Evolutionary conservation across 2,888 invertebrate genomes (phyloP), one percentile per base, ranked within the genome.

Genomic region (Tetanocera ferruginea): DNA sequence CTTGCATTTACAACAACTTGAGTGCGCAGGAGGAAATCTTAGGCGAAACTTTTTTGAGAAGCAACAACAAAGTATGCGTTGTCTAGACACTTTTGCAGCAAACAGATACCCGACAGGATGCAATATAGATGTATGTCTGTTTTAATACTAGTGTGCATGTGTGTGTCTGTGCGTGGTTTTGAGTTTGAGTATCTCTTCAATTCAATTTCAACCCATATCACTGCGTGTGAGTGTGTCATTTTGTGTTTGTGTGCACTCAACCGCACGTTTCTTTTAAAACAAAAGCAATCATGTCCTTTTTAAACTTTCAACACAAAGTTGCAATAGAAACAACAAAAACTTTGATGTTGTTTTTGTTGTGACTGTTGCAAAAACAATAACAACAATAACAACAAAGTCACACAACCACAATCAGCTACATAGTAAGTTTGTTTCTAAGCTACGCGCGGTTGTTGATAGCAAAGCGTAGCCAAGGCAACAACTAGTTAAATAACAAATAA

Each of bases 221-320:
- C n/a, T 28, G 17, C 28, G 8, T 64, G 64, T 64, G 64, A 11
- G 64, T 31, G 3, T 31, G 11, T 64, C 5, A n/a, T 4, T 1
- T 52, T n/a, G 52, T 31, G 28, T 64, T 64, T 64, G 64, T 64
- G 11, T 69, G 69, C 23, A 85, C 84, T 23, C 28, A 31, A 70
- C 70, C 76, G 71, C 71, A 76, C 71, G 76, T 52, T 76, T 51
- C 62, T 55, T 67, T 49, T 55, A 28, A 76, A 70, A 76, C 76
- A 76, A 70, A 70, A 76, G 85, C 85, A 86, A 85, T 85, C 85
- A 83, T 86, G 86, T 83, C 84, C 84, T 83, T 84, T 84, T 82
- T 82, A 83, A 86, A 85, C 86, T 84, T 83, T 83, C 83, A 84
- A 83, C 69, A 49, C 49, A 19, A 34, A 69, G 19, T 51, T 62